phyloP scores from a whole-genome alignment of 2,888 invertebrate species.

The Eristalis pertinax region DNA sequence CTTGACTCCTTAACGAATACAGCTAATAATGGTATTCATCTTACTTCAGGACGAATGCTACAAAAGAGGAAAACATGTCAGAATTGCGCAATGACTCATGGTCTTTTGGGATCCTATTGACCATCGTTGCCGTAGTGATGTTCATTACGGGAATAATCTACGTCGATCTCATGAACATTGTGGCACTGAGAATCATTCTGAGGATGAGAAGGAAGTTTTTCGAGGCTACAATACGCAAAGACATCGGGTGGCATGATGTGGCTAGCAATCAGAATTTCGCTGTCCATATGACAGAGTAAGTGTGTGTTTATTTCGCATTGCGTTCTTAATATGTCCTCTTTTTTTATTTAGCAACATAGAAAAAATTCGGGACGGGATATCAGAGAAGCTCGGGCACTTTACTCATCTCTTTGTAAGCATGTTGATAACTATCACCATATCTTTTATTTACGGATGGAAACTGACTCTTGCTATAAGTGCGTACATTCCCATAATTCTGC shows the following conservation, averaged over 20 bases:
- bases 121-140: slow-evolving; percentile 83
- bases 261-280: slow-evolving; percentile 87
- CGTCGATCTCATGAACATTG: slow-evolving; percentile 85
- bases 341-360: slow-evolving; percentile 85
- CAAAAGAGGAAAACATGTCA: slow-evolving; percentile 82
- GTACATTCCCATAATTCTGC: slow-evolving; percentile 88
- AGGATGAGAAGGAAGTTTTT: slow-evolving; percentile 85
- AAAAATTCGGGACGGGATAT: slow-evolving; percentile 90
- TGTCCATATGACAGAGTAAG: slow-evolving; percentile 87
- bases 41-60: slow-evolving; percentile 82
- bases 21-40: not conserved
- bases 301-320: slow-evolving; percentile 16
- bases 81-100: slow-evolving; percentile 85
- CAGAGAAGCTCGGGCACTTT: slow-evolving; percentile 90
- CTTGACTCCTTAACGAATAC: not conserved
- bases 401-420: slow-evolving; percentile 84
- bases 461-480: slow-evolving; percentile 89
- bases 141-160: slow-evolving; percentile 85
- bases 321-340: not conserved
- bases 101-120: slow-evolving; percentile 85
- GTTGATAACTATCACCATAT: slow-evolving; percentile 82
- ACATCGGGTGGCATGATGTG: slow-evolving; percentile 88
- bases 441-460: slow-evolving; percentile 91
- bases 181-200: slow-evolving; percentile 84
- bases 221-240: slow-evolving; percentile 85